A percentile compares a stretch with the other conserved stretches of the same genome.
Evolutionary conservation across 2,888 invertebrate genomes (phyloP).

Genomic region (Conomelus anceps): DNA sequence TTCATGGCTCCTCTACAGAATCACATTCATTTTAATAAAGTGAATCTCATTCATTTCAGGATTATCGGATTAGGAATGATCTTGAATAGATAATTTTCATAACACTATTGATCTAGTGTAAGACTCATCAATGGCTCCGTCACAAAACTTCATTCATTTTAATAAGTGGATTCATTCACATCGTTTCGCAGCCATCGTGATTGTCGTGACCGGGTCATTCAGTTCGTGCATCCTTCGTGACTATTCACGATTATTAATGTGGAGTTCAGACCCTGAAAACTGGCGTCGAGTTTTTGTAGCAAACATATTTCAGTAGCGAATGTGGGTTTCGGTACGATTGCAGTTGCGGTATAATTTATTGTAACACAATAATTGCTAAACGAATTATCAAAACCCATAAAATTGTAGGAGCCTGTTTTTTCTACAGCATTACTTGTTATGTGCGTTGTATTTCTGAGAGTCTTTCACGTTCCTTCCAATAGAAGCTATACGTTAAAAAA

Average conservation of each 20-base stretch:
- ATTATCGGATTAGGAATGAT: not conserved
- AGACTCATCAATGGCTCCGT: not conserved
- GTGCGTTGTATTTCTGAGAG: too few relatives aligned
- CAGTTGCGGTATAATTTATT: too few relatives aligned
- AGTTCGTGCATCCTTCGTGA: not conserved
- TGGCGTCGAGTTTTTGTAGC: not conserved
- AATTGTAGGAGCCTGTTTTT: too few relatives aligned
- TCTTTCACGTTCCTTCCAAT: too few relatives aligned
- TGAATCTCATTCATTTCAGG: too few relatives aligned
- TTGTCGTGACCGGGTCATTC: not conserved
- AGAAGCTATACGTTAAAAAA: too few relatives aligned
- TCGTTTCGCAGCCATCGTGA: not conserved
- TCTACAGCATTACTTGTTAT: too few relatives aligned
- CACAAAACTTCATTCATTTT: not conserved
- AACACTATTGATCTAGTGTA: not conserved
- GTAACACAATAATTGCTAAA: too few relatives aligned
- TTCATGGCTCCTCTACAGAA: not conserved
- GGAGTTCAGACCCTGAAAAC: not conserved
- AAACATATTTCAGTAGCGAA: not conserved
- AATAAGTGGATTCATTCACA: not conserved
- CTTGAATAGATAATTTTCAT: not conserved
- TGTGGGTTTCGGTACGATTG: too few relatives aligned
- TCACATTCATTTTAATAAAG: not conserved
- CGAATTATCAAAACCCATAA: too few relatives aligned
- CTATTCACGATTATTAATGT: not conserved